These are phyloP conservation scores for Drosophila niveifrons DNA, from an alignment of 2,888 invertebrate genomes.

Conservation along the genomic window DNA sequence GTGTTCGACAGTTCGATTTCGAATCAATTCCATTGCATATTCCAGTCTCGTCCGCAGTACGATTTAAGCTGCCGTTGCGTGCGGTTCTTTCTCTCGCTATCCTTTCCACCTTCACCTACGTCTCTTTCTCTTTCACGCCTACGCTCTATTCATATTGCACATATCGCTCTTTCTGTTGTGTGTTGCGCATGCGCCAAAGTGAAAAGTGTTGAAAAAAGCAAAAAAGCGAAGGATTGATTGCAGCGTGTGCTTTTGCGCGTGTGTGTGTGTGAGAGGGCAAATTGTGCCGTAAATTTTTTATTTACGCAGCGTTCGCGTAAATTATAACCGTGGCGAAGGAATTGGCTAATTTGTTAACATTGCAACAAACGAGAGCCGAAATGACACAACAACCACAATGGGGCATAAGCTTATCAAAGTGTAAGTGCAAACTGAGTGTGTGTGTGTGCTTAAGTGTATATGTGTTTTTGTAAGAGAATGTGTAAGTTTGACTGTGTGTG, in stretches of 20 bases:
- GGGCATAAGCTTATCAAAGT: conserved; percentile 82
- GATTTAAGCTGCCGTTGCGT: conserved; percentile 52
- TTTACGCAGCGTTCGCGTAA: conserved; percentile 11
- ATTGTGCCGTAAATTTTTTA: conserved; percentile 30
- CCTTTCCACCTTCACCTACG: background rate
- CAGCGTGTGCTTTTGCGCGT: conserved; percentile 11
- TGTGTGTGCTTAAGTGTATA: conserved; percentile 10
- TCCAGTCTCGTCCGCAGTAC: conserved; percentile 47
- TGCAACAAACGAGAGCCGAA: conserved; percentile 58
- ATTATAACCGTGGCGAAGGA: conserved; percentile 72
- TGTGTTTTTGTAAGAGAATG: conserved; percentile 11
- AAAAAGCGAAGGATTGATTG: conserved; percentile 33
- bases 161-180: conserved; percentile 22
- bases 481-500: conserved; percentile 12
- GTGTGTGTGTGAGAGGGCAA: conserved; percentile 15
- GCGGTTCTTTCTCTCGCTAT: conserved; percentile 39
- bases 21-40: conserved; percentile 40
- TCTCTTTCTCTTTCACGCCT: conserved; percentile 1
- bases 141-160: conserved; percentile 2
- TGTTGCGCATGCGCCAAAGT: conserved; percentile 57
- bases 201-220: conserved; percentile 35
- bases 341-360: conserved; percentile 64
- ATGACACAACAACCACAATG: conserved; percentile 84
- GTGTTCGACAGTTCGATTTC: conserved; percentile 35
- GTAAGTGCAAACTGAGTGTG: conserved; percentile 74